Conservation (phyloP, 2,888 invertebrate species). For the Sipha maydis region DNA sequence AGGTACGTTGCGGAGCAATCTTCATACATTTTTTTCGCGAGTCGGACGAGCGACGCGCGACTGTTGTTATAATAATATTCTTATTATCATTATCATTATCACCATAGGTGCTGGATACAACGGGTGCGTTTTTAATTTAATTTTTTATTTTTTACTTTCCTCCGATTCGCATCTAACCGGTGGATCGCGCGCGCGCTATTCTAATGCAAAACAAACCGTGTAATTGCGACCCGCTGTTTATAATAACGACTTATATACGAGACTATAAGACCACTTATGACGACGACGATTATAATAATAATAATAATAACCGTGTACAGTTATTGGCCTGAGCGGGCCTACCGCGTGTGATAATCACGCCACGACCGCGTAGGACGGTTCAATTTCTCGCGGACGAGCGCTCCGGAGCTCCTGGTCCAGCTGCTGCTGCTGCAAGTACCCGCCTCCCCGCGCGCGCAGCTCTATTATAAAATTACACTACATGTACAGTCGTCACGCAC, state of each 20-base stretch:
- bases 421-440: not conserved
- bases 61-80: no score
- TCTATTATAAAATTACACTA: no score
- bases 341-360: not conserved
- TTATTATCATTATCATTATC: not conserved
- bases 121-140: not conserved
- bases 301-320: slow-evolving; percentile 20
- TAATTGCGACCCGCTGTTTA: slow-evolving; percentile 7
- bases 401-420: not conserved
- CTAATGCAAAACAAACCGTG: slow-evolving; percentile 31
- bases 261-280: not conserved
- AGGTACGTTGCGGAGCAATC: not conserved
- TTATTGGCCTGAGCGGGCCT: not conserved
- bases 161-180: not conserved
- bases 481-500: not conserved
- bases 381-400: not conserved
- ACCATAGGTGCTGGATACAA: not conserved
- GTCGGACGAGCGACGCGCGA: not conserved
- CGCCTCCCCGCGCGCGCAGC: no score
- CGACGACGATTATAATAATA: slow-evolving; percentile 1
- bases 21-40: not conserved
- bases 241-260: not conserved
- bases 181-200: not conserved
- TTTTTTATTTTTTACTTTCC: not conserved
- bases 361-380: not conserved